These are phyloP conservation scores for Phocoena sinus DNA, from an alignment of 2,113 vertebrate genomes.

Conservation along the genomic window DNA sequence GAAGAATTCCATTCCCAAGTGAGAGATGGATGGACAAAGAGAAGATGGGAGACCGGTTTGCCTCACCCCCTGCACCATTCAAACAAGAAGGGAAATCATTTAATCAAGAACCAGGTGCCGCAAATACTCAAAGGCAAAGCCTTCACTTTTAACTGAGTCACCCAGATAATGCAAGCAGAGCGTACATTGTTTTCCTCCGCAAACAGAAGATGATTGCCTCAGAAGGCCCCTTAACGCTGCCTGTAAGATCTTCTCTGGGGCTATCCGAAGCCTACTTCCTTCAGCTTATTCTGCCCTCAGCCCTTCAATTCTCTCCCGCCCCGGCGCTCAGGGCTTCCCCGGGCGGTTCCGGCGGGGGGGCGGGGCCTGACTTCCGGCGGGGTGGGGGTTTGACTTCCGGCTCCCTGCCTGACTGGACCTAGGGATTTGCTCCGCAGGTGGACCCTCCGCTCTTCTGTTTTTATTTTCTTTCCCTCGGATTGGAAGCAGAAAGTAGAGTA, in stretches of 20 bases:
- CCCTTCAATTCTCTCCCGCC: neutral
- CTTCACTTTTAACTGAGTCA: neutral
- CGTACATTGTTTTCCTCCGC: fast-evolving
- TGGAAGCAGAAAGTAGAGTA: neutral
- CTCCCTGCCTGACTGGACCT: neutral
- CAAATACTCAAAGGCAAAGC: neutral
- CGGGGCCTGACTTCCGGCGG: neutral
- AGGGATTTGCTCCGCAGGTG: neutral
- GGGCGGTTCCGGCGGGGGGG: neutral
- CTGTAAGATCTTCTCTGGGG: neutral
- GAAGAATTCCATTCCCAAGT: slow-evolving; percentile 30
- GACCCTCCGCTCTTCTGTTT: fast-evolving
- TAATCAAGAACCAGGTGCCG: neutral
- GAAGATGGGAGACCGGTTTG: neutral
- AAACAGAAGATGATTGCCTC: neutral
- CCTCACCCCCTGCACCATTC: neutral
- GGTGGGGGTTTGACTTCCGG: neutral
- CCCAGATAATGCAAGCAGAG: neutral
- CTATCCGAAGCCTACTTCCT: neutral
- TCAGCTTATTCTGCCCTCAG: fast-evolving
- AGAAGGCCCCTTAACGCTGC: neutral
- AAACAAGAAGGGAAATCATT: neutral
- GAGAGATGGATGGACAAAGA: neutral
- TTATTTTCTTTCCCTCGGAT: neutral
- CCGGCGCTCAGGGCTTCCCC: too few relatives aligned